Evolutionary conservation across 2,113 vertebrate genomes (phyloP).

Genomic region (Dipodomys merriami): DNA sequence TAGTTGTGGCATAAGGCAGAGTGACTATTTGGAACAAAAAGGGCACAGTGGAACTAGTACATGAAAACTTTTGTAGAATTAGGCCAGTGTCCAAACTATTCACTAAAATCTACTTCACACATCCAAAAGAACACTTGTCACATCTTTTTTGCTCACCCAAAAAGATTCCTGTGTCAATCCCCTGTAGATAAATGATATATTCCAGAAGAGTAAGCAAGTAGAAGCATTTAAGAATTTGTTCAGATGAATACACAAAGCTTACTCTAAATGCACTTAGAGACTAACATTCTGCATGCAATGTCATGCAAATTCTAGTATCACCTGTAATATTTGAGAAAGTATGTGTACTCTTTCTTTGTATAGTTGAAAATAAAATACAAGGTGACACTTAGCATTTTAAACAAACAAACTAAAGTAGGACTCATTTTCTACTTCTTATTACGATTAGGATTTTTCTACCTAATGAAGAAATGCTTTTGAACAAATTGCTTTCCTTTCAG

Average conservation of each 20-base stretch:
- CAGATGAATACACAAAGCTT: neutral
- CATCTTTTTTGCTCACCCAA: neutral
- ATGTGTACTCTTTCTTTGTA: neutral
- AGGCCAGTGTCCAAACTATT: neutral
- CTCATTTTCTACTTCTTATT: constrained; percentile 24
- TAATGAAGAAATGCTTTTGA: constrained; percentile 46
- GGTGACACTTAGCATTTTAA: neutral
- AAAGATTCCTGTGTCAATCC: neutral
- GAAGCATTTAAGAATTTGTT: neutral
- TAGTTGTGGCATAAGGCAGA: neutral
- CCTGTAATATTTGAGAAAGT: constrained; percentile 8
- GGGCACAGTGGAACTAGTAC: too few species aligned
- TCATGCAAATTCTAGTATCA: neutral
- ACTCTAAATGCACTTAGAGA: neutral
- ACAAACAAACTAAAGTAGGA: neutral
- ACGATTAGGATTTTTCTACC: neutral
- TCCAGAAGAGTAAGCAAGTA: neutral
- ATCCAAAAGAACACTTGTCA: neutral
- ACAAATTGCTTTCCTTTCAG: neutral
- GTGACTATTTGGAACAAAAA: neutral
- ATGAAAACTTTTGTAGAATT: neutral
- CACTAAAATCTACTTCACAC: neutral
- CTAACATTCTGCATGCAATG: neutral
- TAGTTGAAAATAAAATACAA: constrained; percentile 1
- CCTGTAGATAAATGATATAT: neutral